These are phyloP conservation scores for Lydus trimaculatus DNA, from an alignment of 2,888 invertebrate genomes.

Conservation along the genomic window DNA sequence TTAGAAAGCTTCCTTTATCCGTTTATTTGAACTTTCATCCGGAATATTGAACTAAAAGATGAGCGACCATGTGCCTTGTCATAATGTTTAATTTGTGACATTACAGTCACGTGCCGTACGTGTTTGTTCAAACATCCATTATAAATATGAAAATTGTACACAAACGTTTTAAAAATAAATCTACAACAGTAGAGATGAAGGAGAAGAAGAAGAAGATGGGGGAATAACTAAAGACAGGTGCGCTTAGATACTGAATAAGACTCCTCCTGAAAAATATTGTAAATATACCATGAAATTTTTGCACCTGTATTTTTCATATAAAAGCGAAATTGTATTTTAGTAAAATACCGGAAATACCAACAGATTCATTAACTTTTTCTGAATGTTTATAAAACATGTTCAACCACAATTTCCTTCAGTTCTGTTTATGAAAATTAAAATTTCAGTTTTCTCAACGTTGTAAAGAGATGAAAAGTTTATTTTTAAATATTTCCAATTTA, in stretches of 20 bases:
- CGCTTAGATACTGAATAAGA: too few relatives aligned
- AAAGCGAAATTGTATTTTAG: not conserved
- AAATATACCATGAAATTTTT: not conserved
- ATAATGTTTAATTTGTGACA: conserved; percentile 46
- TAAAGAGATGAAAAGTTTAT: too few relatives aligned
- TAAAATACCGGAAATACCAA: not conserved
- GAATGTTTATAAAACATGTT: not conserved
- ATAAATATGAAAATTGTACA: conserved; percentile 38
- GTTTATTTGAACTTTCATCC: conserved; percentile 47
- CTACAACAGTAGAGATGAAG: not conserved
- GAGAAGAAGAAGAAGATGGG: too few relatives aligned
- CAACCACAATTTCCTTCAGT: conserved; percentile 1
- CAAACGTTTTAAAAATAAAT: conserved; percentile 27
- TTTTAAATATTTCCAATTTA: too few relatives aligned
- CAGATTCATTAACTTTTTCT: not conserved
- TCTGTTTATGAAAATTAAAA: not conserved
- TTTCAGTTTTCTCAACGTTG: too few relatives aligned
- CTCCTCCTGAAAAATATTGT: not conserved
- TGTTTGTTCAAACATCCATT: conserved; percentile 31
- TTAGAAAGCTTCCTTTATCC: conserved; percentile 42
- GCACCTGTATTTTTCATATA: not conserved
- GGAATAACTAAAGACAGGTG: not conserved
- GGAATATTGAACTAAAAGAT: conserved; percentile 42
- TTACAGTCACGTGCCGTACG: conserved; percentile 44
- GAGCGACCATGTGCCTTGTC: conserved; percentile 41